Base-by-base conservation (phyloP, 2,888 invertebrate genomes). In the Polydesmus complanatus region DNA sequence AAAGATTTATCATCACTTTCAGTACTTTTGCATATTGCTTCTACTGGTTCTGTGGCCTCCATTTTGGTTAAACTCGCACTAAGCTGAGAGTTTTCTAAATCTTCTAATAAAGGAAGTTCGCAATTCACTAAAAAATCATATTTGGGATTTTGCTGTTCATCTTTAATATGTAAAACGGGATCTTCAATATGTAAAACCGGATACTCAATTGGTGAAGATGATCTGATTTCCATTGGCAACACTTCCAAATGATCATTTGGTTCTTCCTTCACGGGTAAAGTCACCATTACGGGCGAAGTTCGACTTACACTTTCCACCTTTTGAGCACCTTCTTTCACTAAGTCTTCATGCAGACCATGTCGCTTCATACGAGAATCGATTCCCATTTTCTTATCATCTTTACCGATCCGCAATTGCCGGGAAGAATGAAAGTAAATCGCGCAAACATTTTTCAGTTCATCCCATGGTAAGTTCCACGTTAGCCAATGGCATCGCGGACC, bases 401-500 rank as follows among this genome's bases (percentile, higher is more conserved):
- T 52, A 26, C 26, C 19, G 18, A 48, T 49, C 26, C 52, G 26
- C 18, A 58, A 27, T 27, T 58, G 27, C n/a, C 27, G 51, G 3
- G 51, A 25, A 11, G 58, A 23, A 2, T 50, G 21, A 18, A 58
- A 26, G 18, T 58, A 58, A 18, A 21, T 23, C 25, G 27, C 27
- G 22, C 58, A 58, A 21, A 58, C 19, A 22, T 50, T 22, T 23
- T 52, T 19, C 27, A 58, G 52, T 14, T 26, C 27, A n/a, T 27
- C 52, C 58, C 58, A 58, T 22, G 58, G 58, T 22, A 52, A 26
- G 52, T 51, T 58, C 58, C 58, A 58, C 3, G 58, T 51, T 1
- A 58, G 21, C 58, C 58, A 58, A 19, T 37, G 51, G 22, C 58
- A 58, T 14, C 58, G 51, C 19, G 58, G 58, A 11, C 51, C 51